Evolutionary conservation across 1,140 invertebrate genomes (phyloP).

Genomic region (Solen grandis): DNA sequence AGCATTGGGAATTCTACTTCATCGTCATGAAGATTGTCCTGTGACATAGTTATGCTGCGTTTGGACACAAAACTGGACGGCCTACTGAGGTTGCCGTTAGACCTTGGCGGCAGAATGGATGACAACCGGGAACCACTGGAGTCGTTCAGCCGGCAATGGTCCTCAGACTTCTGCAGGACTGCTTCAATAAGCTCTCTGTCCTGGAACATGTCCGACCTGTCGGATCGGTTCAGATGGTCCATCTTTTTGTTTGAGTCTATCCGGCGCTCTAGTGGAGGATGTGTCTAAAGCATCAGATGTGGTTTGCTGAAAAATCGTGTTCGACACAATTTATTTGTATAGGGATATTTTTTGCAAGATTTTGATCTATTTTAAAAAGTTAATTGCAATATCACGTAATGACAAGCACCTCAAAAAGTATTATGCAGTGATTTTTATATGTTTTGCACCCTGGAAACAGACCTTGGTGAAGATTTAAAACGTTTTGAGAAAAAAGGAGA

Average conservation of each 20-base stretch:
- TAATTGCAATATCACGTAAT: too few relatives aligned
- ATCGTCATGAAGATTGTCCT: conserved; percentile 41
- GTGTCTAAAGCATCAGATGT: too few relatives aligned
- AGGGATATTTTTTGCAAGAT: too few relatives aligned
- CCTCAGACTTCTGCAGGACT: conserved; percentile 41
- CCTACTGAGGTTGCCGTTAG: conserved; percentile 50
- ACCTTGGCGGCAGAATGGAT: conserved; percentile 23
- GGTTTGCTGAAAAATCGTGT: too few relatives aligned
- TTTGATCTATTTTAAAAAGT: too few relatives aligned
- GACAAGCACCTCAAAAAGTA: too few relatives aligned
- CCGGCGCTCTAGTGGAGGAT: too few relatives aligned
- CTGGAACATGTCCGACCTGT: conserved; percentile 21
- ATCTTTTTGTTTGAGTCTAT: too few relatives aligned
- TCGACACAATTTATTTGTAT: background rate
- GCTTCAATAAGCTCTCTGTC: conserved; percentile 51
- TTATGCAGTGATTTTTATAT: too few relatives aligned
- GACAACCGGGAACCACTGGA: conserved; percentile 29
- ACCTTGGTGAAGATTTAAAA: too few relatives aligned
- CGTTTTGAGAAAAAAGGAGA: too few relatives aligned
- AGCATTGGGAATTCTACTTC: background rate
- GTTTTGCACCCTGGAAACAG: too few relatives aligned
- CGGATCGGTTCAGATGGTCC: conserved; percentile 35
- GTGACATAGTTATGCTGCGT: conserved; percentile 36
- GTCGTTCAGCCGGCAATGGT: conserved; percentile 37
- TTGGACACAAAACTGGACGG: conserved; percentile 50